These are phyloP conservation scores for Drosophila quadrilineata DNA, from an alignment of 1,140 invertebrate species.

Conservation along the genomic window DNA sequence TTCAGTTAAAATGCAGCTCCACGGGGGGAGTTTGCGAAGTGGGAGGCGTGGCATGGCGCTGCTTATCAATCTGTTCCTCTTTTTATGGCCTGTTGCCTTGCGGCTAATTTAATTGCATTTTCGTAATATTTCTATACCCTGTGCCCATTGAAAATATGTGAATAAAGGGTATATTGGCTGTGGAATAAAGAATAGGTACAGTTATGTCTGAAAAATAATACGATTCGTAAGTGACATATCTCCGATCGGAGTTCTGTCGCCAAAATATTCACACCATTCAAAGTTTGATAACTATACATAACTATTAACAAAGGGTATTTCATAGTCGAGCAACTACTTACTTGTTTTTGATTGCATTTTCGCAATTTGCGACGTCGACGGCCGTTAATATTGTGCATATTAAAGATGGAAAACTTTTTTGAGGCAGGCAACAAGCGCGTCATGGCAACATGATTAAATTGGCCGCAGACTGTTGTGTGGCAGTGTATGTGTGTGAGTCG, in stretches of 20 bases:
- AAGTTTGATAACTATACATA: no score
- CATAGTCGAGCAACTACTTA: background rate
- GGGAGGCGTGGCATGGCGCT: no score
- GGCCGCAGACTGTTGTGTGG: constrained; percentile 23
- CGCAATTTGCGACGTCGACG: constrained; percentile 37
- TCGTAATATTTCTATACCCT: background rate
- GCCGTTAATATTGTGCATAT: constrained; percentile 36
- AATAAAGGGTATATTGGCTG: background rate
- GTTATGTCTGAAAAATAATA: no score
- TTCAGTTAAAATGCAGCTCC: no score
- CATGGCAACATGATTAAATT: constrained; percentile 55
- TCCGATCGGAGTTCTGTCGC: no score
- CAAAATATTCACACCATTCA: no score
- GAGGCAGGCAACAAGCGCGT: no score
- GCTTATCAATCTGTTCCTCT: background rate
- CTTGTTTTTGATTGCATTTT: constrained; percentile 64
- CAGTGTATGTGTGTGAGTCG: no score
- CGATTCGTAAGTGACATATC: no score
- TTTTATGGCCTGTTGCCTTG: constrained; percentile 55
- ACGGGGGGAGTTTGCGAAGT: no score
- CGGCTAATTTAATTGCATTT: constrained; percentile 73
- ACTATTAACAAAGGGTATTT: background rate
- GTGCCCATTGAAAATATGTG: no score
- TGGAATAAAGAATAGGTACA: no score
- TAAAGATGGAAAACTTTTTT: constrained; percentile 13